A percentile compares a stretch with the other conserved stretches of the same genome.
phyloP scores from a whole-genome alignment of 2,113 vertebrate genomes.

The Montifringilla adamsi region DNA sequence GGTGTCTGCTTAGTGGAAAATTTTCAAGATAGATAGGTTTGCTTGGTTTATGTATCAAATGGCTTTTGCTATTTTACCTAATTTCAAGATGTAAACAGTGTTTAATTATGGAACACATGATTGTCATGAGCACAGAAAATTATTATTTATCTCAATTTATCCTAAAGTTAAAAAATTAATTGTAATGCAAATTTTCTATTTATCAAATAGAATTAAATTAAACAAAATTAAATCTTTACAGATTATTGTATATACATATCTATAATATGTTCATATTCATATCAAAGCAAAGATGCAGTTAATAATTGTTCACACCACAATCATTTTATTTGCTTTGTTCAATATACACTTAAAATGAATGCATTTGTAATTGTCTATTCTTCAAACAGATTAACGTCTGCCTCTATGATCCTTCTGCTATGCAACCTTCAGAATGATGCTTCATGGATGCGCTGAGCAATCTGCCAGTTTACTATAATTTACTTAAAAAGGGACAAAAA shows the following conservation, averaged over 20 bases:
- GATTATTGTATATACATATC: neutral
- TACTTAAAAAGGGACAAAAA: neutral
- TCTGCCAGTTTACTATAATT: neutral
- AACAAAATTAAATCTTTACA: neutral
- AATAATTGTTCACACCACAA: neutral
- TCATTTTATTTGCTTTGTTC: neutral
- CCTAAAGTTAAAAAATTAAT: neutral
- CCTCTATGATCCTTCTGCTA: slow-evolving; percentile 10
- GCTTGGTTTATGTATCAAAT: neutral
- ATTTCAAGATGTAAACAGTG: neutral
- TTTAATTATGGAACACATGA: neutral
- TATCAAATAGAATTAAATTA: neutral
- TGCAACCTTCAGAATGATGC: neutral
- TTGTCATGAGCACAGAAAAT: neutral
- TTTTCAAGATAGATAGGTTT: neutral
- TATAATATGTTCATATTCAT: neutral
- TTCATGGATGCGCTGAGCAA: neutral
- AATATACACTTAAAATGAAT: slow-evolving; percentile 58
- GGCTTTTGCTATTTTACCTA: neutral
- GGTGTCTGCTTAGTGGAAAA: neutral
- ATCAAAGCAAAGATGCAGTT: neutral
- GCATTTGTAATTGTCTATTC: slow-evolving; percentile 50
- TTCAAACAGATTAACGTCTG: slow-evolving; percentile 51
- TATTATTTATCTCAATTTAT: neutral
- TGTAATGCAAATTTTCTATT: neutral